phyloP scores from a whole-genome alignment of 2,888 invertebrate species.

The Ectemnius continuus region DNA sequence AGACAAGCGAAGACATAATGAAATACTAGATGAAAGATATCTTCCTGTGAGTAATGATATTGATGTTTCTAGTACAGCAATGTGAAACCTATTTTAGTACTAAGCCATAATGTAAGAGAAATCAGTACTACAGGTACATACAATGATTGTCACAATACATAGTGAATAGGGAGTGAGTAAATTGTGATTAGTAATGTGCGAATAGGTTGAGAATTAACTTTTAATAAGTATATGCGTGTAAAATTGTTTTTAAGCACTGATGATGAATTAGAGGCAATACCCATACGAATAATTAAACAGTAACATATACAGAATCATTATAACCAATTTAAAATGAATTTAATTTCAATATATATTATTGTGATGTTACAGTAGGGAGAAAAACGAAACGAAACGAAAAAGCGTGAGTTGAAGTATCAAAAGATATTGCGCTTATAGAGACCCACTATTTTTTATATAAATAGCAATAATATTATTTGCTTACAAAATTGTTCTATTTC shows the following conservation, averaged over 20 bases:
- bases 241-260: conserved; percentile 6
- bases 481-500: conserved; percentile 18
- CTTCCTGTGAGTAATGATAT: not conserved
- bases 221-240: not conserved
- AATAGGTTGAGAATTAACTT: not conserved
- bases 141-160: conserved; percentile 1
- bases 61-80: conserved; percentile 11
- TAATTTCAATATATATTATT: conserved; percentile 14
- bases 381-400: not conserved
- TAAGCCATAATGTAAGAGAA: conserved; percentile 22
- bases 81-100: conserved; percentile 15
- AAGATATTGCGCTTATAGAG: conserved; percentile 25
- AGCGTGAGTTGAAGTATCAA: conserved; percentile 4
- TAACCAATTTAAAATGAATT: conserved; percentile 9
- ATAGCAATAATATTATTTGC: conserved; percentile 2
- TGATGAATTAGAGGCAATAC: conserved; percentile 6
- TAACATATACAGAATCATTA: not conserved
- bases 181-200: not conserved
- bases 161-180: not conserved
- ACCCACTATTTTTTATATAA: conserved; percentile 50
- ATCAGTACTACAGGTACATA: conserved; percentile 19
- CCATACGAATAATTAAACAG: conserved; percentile 7
- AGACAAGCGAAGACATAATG: conserved; percentile 17
- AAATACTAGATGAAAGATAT: conserved; percentile 11
- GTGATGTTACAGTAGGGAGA: conserved; percentile 15